Conservation (phyloP, 1,140 invertebrate species). For the Tetramorium alpestre region DNA sequence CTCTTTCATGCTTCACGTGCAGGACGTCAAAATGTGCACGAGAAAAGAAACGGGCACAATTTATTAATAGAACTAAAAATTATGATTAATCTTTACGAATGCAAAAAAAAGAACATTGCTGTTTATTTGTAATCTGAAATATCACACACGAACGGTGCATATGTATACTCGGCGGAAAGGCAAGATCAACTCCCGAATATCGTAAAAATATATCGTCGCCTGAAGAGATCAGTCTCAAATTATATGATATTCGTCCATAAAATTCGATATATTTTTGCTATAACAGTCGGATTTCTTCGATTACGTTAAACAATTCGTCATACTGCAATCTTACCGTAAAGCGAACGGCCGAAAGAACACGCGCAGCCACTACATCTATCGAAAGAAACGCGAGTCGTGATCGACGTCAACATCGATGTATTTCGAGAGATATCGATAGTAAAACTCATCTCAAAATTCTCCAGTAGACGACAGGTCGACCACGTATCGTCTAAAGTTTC, state of each 20-base stretch:
- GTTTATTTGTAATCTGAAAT: background rate
- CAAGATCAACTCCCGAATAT: background rate
- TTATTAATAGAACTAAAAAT: background rate
- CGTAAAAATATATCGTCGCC: constrained; percentile 62
- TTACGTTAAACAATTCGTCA: constrained; percentile 50
- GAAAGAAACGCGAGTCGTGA: background rate
- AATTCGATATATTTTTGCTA: constrained; percentile 44
- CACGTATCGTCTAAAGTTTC: background rate
- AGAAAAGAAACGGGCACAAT: background rate
- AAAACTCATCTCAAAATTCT: background rate
- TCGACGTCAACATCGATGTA: background rate
- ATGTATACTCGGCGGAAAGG: background rate
- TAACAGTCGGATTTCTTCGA: constrained; percentile 71
- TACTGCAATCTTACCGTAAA: constrained; percentile 70
- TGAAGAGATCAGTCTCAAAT: constrained; percentile 7
- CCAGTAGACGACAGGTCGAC: background rate
- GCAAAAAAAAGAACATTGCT: background rate
- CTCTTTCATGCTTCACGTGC: background rate
- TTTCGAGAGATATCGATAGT: constrained; percentile 6
- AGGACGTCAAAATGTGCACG: background rate
- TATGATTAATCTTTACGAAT: background rate
- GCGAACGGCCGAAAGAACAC: constrained; percentile 8
- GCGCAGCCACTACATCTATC: background rate
- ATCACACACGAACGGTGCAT: constrained; percentile 31
- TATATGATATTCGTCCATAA: constrained; percentile 39